A percentile compares a stretch with the other conserved stretches of the same genome.
These are phyloP conservation scores for Battus philenor DNA, from an alignment of 1,140 invertebrate genomes.

Conservation along the genomic window DNA sequence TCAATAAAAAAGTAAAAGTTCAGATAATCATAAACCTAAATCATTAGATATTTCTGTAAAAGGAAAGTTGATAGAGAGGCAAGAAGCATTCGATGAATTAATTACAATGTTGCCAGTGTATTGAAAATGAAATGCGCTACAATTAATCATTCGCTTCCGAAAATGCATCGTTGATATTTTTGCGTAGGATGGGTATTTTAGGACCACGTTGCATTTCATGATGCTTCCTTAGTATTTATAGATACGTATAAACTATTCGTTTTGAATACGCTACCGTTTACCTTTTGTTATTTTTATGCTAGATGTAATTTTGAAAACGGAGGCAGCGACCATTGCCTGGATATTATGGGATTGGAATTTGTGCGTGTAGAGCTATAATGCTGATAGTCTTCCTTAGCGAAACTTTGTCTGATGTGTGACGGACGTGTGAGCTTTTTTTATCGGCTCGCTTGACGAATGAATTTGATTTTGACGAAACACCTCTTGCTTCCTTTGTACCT, in stretches of 20 bases:
- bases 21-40: too few relatives aligned
- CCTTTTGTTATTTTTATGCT: conserved; percentile 5
- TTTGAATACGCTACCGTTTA: conserved; percentile 15
- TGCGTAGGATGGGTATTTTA: conserved; percentile 8
- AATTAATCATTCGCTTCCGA: conserved; percentile 9
- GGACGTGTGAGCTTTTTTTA: background rate
- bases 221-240: conserved; percentile 40
- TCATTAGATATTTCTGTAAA: too few relatives aligned
- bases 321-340: background rate
- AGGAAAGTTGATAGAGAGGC: too few relatives aligned
- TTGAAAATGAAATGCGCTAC: conserved; percentile 10
- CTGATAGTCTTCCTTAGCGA: conserved; percentile 14
- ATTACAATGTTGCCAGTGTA: background rate
- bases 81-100: too few relatives aligned
- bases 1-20: too few relatives aligned
- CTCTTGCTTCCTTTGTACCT: conserved; percentile 3
- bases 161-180: background rate
- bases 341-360: conserved; percentile 7
- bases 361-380: background rate
- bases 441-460: background rate
- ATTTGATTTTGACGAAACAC: conserved; percentile 1
- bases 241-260: conserved; percentile 30
- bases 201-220: conserved; percentile 31
- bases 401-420: background rate
- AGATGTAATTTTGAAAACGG: conserved; percentile 8